Evolutionary conservation across 2,888 invertebrate genomes (phyloP).

Genomic region (Mactromeris polynyma): DNA sequence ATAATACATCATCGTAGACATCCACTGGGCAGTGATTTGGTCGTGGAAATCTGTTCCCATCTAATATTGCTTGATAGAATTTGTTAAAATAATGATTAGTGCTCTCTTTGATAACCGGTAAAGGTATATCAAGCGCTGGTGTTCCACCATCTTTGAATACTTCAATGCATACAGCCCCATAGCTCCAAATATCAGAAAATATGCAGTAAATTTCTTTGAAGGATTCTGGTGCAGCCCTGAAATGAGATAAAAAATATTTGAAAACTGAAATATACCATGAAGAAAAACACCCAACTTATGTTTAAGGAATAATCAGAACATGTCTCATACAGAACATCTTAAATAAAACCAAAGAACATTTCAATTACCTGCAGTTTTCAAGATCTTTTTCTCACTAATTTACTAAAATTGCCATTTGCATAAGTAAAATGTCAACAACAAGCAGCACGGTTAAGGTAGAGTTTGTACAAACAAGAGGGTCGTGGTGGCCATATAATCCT

Average conservation of each 20-base stretch:
- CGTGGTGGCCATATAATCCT: too few species aligned
- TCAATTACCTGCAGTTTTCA: too few species aligned
- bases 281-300: too few species aligned
- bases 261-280: too few species aligned
- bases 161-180: slow-evolving; percentile 56
- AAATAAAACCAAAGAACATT: too few species aligned
- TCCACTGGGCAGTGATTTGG: slow-evolving; percentile 49
- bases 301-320: too few species aligned
- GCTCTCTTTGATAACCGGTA: neutral
- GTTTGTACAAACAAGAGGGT: too few species aligned
- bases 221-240: slow-evolving; percentile 52
- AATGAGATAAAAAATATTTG: neutral
- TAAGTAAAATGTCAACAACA: too few species aligned
- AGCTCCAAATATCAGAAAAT: slow-evolving; percentile 66
- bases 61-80: slow-evolving; percentile 6
- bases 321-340: too few species aligned
- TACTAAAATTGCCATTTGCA: too few species aligned
- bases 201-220: slow-evolving; percentile 30
- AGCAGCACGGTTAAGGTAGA: too few species aligned
- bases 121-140: neutral
- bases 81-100: neutral
- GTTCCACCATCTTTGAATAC: slow-evolving; percentile 49
- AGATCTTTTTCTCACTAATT: too few species aligned
- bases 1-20: slow-evolving; percentile 30
- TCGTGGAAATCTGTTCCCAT: slow-evolving; percentile 23